Evolutionary conservation across 2,888 invertebrate genomes (phyloP).

Genomic region (Plebejus anna): DNA sequence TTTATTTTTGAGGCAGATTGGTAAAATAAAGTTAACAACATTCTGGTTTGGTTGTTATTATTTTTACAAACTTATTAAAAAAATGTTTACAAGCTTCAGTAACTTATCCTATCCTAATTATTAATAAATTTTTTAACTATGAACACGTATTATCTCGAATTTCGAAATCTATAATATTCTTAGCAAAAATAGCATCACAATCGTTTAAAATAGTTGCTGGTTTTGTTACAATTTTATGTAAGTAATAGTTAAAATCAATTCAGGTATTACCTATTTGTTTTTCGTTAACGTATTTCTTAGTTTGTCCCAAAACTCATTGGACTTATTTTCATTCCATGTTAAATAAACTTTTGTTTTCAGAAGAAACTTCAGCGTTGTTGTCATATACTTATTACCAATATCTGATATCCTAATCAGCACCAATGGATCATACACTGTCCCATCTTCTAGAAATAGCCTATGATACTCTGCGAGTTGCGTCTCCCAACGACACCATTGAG

Average conservation of each 20-base stretch:
- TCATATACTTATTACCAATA: constrained; percentile 75
- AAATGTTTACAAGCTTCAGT: background rate
- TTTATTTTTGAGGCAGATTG: background rate
- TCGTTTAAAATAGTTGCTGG: no score
- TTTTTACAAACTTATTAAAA: background rate
- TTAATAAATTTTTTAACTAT: no score
- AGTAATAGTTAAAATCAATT: background rate
- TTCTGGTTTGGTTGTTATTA: background rate
- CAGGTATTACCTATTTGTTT: constrained; percentile 33
- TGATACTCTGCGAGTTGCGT: constrained; percentile 84
- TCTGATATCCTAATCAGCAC: constrained; percentile 83
- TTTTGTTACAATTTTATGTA: no score
- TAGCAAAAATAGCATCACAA: no score
- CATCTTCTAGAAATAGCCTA: constrained; percentile 80
- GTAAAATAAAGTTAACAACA: no score
- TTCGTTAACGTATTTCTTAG: constrained; percentile 54
- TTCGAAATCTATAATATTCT: background rate
- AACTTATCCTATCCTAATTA: background rate
- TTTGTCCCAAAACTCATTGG: constrained; percentile 67
- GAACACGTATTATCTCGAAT: background rate
- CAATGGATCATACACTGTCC: constrained; percentile 77
- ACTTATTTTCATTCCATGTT: constrained; percentile 78
- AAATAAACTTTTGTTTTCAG: constrained; percentile 83
- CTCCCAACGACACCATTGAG: constrained; percentile 87
- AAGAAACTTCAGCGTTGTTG: constrained; percentile 81